Evolutionary conservation across 2,113 vertebrate species (phyloP), one percentile per base, ranked within the genome.

Genomic region (Sinocyclocheilus maitianheensis): DNA sequence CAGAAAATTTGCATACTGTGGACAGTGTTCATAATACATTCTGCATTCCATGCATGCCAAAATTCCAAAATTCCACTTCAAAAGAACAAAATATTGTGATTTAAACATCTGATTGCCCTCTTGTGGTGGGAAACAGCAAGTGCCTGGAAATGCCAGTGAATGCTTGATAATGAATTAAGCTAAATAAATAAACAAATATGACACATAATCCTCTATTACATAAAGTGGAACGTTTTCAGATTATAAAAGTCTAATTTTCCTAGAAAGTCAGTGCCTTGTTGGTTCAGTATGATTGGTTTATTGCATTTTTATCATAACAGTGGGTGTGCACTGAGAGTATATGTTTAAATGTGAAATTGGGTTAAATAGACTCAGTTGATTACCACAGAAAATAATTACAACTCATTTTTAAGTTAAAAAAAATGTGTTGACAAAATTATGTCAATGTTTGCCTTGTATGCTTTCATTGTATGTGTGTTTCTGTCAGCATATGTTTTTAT

Each of bases 1-100:
- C 67, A 37, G 7, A 58, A 85, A 62, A 90, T 46, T 58, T 72
- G 84, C 53, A 83, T 67, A 84, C 24, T 67, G 90, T 88, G 30
- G 2, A 24, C 2, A 1, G 2, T 53, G 12, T 5, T 62, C 34
- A 62, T 1, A 8, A 13, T 51, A 12, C 26, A 34, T 16, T 55
- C 13, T 11, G 2, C 40, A 18, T 81, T 67, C 5, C 9, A 20
- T 3, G 11, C 5, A 51, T 67, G 24, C 0, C 24, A 51, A 6
- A n/a, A n/a, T n/a, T n/a, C n/a, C n/a, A n/a, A n/a, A n/a, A 48
- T 81, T 9, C 26, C 30, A 40, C 60, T 6, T 30, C 40, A 81
- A 26, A 48, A 16, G 0, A 6, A 30, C 24, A 0, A 30, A 11
- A 10, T 46, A 4, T 60, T 16, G n/a, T 51, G 16, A 60, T 8